phyloP scores from a whole-genome alignment of 92 coral and sea anemone species.

The Hydrozoanthus gracilis region DNA sequence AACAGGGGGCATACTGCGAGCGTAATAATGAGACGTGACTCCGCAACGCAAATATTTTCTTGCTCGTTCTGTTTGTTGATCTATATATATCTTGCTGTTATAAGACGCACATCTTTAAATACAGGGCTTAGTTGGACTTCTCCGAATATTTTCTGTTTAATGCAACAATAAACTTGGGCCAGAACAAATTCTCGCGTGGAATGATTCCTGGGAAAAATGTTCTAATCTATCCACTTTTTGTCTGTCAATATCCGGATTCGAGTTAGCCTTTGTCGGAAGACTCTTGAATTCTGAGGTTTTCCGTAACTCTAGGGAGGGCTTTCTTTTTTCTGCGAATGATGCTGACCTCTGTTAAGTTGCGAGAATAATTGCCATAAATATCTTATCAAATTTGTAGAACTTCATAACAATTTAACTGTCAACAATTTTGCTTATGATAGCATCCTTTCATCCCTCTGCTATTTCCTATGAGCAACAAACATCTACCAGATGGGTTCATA shows the following conservation, averaged over 20 bases:
- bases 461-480: too few relatives aligned
- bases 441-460: too few relatives aligned
- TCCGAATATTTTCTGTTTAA: too few relatives aligned
- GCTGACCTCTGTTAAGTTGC: constrained; percentile 8
- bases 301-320: neutral
- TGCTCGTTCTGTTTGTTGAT: too few relatives aligned
- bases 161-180: too few relatives aligned
- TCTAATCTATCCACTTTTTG: neutral
- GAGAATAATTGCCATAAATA: neutral
- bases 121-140: too few relatives aligned
- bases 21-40: too few relatives aligned
- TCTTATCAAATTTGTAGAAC: neutral
- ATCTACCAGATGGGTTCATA: neutral
- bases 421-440: neutral
- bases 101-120: too few relatives aligned
- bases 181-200: too few relatives aligned
- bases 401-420: neutral
- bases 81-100: too few relatives aligned
- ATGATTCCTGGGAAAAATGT: neutral
- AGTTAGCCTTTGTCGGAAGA: constrained; percentile 1
- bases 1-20: too few relatives aligned
- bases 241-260: neutral
- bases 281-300: constrained; percentile 5
- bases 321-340: neutral
- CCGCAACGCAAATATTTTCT: too few relatives aligned